These are phyloP conservation scores for Leucozona laternaria DNA, from an alignment of 2,888 invertebrate genomes.

Conservation along the genomic window DNA sequence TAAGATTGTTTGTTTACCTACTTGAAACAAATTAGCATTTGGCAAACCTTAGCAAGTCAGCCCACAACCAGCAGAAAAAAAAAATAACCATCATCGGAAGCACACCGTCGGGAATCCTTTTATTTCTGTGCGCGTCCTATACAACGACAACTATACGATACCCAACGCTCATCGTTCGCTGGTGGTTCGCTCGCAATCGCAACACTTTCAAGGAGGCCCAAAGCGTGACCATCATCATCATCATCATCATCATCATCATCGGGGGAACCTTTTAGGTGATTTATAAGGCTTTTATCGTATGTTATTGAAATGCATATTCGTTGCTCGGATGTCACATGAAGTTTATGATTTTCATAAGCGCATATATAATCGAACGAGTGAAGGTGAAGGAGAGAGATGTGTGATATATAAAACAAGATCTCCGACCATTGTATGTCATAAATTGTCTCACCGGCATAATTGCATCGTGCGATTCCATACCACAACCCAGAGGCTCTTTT, in stretches of 20 bases:
- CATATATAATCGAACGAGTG: conserved; percentile 77
- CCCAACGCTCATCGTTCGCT: background rate
- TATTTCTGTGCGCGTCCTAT: background rate
- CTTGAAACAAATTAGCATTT: conserved; percentile 63
- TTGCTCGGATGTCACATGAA: conserved; percentile 83
- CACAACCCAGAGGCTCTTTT: conserved; percentile 46
- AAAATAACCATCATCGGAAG: background rate
- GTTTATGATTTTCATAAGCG: conserved; percentile 84
- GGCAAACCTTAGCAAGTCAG: conserved; percentile 9
- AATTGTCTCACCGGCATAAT: conserved; percentile 78
- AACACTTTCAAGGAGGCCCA: conserved; percentile 47
- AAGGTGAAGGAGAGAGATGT: conserved; percentile 60
- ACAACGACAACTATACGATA: background rate
- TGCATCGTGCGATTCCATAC: conserved; percentile 70
- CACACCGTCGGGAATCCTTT: conserved; percentile 36
- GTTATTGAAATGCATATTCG: conserved; percentile 84
- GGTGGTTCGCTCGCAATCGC: conserved; percentile 2
- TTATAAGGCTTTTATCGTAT: conserved; percentile 84
- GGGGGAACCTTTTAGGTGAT: conserved; percentile 79
- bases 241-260: conserved; percentile 33
- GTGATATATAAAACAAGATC: conserved; percentile 77
- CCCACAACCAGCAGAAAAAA: background rate
- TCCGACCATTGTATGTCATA: conserved; percentile 77
- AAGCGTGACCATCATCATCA: conserved; percentile 58
- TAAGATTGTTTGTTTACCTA: conserved; percentile 69